Evolutionary conservation across 1,140 invertebrate genomes (phyloP), one percentile per base, ranked within the genome.

Genomic region (Cotesia typhae): DNA sequence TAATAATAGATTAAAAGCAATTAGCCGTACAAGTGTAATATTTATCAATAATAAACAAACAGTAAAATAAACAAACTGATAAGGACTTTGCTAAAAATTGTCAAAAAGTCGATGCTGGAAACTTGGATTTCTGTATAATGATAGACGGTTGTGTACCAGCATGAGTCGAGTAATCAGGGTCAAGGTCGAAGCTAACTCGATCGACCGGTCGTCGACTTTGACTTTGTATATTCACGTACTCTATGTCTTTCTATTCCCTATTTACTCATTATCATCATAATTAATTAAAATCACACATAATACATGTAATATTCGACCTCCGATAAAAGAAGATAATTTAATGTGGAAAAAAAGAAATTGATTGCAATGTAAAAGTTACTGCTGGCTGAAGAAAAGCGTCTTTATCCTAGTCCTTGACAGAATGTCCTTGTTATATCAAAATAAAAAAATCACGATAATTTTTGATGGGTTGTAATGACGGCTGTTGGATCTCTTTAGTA

Each of bases 191-290:
- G 65, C 65, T 67, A 72, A 72, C 65, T 72, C 57, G 71, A 72
- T 72, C 71, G 71, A 72, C 65, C 71, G 71, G 71, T 72, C 71
- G 71, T 67, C 65, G 71, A 72, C 71, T 59, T 72, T 72, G 71
- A 72, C 65, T 60, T 61, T 72, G 65, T 47, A 51, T 67, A 41
- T 41, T 51, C 41, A 55, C 57, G n/a, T 55, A 5, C 4, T 14
- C 10, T 68, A 59, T 59, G 6, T 28, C 6, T 36, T 9, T 71
- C 14, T 63, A 20, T 67, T 37, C 52, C 10, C 36, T 9, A 20
- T 67, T 37, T 61, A 20, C 36, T 9, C 28, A 57, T 71, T 53
- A 37, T 9, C 52, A 65, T 64, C 20, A 28, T 28, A 1, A 28
- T 28, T 28, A 1, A 28, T 28, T 28, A 28, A 28, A 28, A 28